A percentile compares a stretch with the other conserved stretches of the same genome.
Conservation (phyloP, 2,113 vertebrate genomes). For the Equus przewalskii region DNA sequence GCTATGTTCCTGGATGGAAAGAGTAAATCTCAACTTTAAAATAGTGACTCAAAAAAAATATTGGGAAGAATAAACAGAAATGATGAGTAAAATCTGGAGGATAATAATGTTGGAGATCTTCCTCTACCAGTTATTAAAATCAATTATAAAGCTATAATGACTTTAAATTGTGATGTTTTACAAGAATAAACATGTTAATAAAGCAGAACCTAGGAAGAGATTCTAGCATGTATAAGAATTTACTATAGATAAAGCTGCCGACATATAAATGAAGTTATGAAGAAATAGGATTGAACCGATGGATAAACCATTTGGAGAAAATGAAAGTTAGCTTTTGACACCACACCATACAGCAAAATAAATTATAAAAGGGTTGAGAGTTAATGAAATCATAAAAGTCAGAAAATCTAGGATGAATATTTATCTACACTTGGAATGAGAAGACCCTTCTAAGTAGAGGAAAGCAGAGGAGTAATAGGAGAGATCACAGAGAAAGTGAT, state of each 20-base stretch:
- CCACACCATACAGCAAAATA: conserved; percentile 33
- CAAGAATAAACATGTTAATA: background rate
- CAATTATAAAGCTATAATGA: background rate
- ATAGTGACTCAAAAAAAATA: background rate
- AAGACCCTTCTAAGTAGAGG: background rate
- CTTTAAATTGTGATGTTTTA: conserved; percentile 1
- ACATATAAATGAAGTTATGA: background rate
- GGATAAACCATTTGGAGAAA: conserved; percentile 4
- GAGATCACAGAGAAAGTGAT: conserved; percentile 31
- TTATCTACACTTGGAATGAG: background rate
- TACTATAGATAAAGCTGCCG: background rate
- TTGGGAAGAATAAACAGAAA: background rate
- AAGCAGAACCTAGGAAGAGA: background rate
- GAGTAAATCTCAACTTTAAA: conserved; percentile 12
- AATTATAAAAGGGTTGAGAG: background rate
- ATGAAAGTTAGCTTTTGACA: background rate
- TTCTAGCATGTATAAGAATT: background rate
- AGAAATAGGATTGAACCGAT: background rate
- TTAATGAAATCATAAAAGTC: conserved; percentile 34
- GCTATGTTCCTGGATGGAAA: conserved; percentile 6
- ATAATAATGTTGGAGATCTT: background rate
- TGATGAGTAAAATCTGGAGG: background rate
- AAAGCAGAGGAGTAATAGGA: background rate
- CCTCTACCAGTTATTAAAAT: conserved; percentile 3
- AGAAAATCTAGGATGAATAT: conserved; percentile 13